Base-by-base conservation (phyloP, 2,113 vertebrate species). In the Protobothrops flavoviridis region DNA sequence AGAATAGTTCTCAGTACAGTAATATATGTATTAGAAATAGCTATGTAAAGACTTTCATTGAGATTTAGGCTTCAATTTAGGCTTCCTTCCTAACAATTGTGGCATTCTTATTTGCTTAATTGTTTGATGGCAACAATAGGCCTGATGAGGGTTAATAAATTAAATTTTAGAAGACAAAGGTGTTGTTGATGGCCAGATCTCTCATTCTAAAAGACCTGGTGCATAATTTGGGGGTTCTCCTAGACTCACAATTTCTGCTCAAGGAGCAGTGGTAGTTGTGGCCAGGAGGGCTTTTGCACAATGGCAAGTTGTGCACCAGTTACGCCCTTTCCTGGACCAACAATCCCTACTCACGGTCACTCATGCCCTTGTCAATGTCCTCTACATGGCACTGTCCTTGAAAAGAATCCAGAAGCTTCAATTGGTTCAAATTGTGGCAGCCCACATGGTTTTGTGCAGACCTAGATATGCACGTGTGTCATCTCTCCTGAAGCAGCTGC, bases 71-170 rank as follows among this genome's bases (percentile, higher is more conserved):
- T 95, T 93, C 86, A 94, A 85, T 94, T 96, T 94, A 64, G 86
- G 86, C 93, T 92, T 90, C 89, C 90, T 95, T 88, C 92, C 15
- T 20, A 91, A 96, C 89, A 95, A 96, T 94, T 39, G 94, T 3
- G 43, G 64, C 90, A 74, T 89, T 85, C 90, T 33, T 33, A 88
- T 92, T 93, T 90, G 21, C 91, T 95, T 89, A 91, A 64, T 50
- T 86, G 48, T 24, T 26, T 96, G 55, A 57, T 96, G n/a, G 64
- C 1, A 74, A 5, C 64, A 74, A 74, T 5, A 39, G 69, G 5
- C 33, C 39, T 81, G n/a, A 81, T 81, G 33, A 81, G 33, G 17
- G 69, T 15, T 17, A 81, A 81, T 81, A 81, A 17, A 74, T 33
- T 74, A 33, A 20, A 33, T 33, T 20, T 39, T 81, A 39, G n/a